These are phyloP conservation scores for Drosophila arizonae DNA, from an alignment of 1,140 invertebrate species.

Conservation along the genomic window DNA sequence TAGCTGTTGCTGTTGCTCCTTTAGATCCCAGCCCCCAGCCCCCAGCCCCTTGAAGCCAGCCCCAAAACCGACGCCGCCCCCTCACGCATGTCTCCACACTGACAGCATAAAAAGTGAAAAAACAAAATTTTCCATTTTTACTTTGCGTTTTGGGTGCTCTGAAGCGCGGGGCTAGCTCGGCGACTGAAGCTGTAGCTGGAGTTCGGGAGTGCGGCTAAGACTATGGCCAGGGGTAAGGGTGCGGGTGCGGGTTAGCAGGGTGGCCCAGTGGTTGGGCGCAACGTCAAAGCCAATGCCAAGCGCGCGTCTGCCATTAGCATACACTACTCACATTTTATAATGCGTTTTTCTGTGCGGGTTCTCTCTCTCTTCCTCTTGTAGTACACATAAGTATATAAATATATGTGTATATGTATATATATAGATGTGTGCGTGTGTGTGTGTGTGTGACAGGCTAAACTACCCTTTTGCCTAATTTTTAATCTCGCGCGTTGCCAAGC, in stretches of 20 bases:
- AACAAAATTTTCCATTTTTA: slow-evolving; percentile 77
- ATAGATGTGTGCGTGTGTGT: slow-evolving; percentile 33
- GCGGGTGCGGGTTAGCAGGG: not conserved
- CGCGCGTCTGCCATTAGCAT: slow-evolving; percentile 74
- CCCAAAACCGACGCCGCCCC: not conserved
- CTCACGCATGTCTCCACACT: slow-evolving; percentile 24
- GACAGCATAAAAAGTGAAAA: slow-evolving; percentile 19
- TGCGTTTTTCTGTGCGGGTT: slow-evolving; percentile 56
- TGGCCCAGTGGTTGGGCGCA: slow-evolving; percentile 9
- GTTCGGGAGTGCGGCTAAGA: slow-evolving; percentile 7
- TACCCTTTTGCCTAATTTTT: slow-evolving; percentile 81
- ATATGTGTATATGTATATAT: slow-evolving; percentile 1
- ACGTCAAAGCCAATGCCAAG: slow-evolving; percentile 46
- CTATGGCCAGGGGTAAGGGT: slow-evolving; percentile 3
- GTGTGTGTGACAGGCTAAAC: slow-evolving; percentile 56
- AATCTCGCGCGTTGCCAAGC: slow-evolving; percentile 69
- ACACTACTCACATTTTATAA: slow-evolving; percentile 80
- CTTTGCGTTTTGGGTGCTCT: slow-evolving; percentile 42
- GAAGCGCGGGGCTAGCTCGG: not conserved
- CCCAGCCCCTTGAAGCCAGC: no score
- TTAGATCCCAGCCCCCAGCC: not conserved
- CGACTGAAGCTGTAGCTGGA: not conserved
- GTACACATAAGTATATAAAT: not conserved
- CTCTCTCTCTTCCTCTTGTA: not conserved
- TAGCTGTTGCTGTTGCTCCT: slow-evolving; percentile 27